Evolutionary conservation across 2,797 vertebrate species (phyloP).

Genomic region (Percopsis omiscomaycus): DNA sequence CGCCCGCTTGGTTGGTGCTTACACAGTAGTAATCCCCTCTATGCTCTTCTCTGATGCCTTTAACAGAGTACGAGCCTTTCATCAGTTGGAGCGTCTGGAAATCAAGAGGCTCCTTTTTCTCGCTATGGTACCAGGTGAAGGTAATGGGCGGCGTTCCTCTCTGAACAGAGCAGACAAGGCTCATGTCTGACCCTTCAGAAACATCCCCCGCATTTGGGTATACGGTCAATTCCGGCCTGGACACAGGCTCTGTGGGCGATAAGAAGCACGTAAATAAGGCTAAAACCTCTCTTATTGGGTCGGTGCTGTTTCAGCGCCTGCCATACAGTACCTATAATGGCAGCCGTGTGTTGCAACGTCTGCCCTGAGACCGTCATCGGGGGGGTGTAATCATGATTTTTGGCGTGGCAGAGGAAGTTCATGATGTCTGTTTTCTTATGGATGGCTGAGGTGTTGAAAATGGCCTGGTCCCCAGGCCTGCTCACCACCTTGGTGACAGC

Average conservation of each 20-base stretch:
- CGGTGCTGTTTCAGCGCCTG: constrained; percentile 1
- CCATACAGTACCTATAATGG: constrained; percentile 65
- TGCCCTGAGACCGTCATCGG: not conserved
- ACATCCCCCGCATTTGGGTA: constrained; percentile 14
- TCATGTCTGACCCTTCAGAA: constrained; percentile 66
- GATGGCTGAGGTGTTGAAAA: constrained; percentile 65
- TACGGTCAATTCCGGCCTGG: constrained; percentile 51
- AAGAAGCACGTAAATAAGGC: not conserved
- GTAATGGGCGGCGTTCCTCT: constrained; percentile 66
- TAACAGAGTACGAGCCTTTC: constrained; percentile 34
- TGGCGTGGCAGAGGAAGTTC: constrained; percentile 58
- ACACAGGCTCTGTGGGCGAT: constrained; percentile 65
- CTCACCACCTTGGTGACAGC: not conserved
- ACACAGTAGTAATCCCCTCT: constrained; percentile 70
- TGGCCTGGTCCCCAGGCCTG: constrained; percentile 35
- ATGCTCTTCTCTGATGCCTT: constrained; percentile 33
- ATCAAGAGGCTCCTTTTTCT: fast-evolving
- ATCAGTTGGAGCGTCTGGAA: not conserved
- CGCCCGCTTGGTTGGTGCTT: constrained; percentile 56
- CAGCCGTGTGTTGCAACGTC: constrained; percentile 20
- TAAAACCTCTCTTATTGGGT: not conserved
- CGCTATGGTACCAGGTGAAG: constrained; percentile 63
- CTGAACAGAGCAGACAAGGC: constrained; percentile 63
- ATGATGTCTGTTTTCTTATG: constrained; percentile 38
- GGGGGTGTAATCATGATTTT: constrained; percentile 36